Base-by-base conservation (phyloP, 2,113 vertebrate species). In the Lagenorhynchus albirostris region DNA sequence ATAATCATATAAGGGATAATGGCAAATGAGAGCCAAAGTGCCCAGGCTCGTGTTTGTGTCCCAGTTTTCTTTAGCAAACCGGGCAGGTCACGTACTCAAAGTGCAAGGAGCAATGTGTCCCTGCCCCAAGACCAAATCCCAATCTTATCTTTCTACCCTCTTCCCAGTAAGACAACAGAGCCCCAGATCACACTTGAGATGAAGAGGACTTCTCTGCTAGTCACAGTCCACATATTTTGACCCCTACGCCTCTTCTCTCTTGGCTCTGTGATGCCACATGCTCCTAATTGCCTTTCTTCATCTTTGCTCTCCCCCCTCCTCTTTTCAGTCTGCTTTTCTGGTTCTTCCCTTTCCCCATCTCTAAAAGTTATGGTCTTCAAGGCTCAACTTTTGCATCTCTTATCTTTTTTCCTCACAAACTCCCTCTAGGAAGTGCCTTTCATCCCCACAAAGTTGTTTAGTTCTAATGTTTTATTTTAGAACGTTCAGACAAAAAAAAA, bases 401-500 rank as follows among this genome's bases (percentile, higher is more conserved):
- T 80, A n/a, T 58, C 12, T 77, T 83, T 89, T 50, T 20, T 80
- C 17, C 50, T 85, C 62, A 74, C 38, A 85, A 94, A 60, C 18
- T 60, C 13, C 58, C 33, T 80, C 55, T 89, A 89, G 38, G n/a
- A 86, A 81, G 58, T 62, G 10, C 3, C 36, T 80, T 65, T 10
- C 20, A 58, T 70, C 41, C 41, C 38, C 44, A 33, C 2, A 29
- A 84, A 89, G 79, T 62, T 63, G 50, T 68, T 70, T 55, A 41
- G 38, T 71, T 87, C 44, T 63, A 84, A 89, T 25, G 15, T 82
- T 76, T 95, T 87, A 76, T 58, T 65, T 86, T 82, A 74, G 41
- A 90, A 95, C 55, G 15, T 82, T 63, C 20, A 90, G 55, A 86
- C 29, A 85, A 73, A 91, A 86, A 86, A 91, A 97, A 79, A 74